These are phyloP conservation scores for Odontothrips loti DNA, from an alignment of 2,888 invertebrate genomes.

Conservation along the genomic window DNA sequence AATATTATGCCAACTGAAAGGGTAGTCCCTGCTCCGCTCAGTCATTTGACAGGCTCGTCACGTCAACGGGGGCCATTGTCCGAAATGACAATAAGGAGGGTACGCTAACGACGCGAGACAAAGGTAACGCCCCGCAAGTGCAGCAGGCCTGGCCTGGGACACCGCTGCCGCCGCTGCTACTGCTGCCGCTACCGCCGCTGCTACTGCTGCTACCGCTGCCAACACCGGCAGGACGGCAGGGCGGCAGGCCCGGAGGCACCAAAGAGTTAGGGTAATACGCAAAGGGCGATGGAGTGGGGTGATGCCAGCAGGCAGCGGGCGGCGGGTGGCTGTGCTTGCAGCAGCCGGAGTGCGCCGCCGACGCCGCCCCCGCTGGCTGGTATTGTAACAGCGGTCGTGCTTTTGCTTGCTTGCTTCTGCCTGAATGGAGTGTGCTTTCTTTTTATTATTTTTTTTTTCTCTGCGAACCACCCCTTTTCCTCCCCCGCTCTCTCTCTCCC, in stretches of 20 bases:
- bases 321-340: no score
- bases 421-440: background rate
- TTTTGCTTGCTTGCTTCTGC: background rate
- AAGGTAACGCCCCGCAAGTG: background rate
- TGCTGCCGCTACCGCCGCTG: background rate
- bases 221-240: no score
- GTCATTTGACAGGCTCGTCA: slow-evolving; percentile 24
- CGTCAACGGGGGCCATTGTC: background rate
- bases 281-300: no score
- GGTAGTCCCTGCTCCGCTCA: background rate
- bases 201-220: background rate
- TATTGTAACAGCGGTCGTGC: no score
- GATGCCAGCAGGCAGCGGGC: background rate
- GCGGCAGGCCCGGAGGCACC: no score
- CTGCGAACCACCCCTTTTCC: background rate
- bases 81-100: background rate
- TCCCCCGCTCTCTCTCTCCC: no score
- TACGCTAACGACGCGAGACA: background rate
- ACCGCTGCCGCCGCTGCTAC: background rate
- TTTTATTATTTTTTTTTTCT: background rate
- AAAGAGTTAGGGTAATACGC: no score
- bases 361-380: background rate
- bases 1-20: slow-evolving; percentile 17
- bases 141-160: background rate
- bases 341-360: background rate